Conservation (phyloP, 2,888 invertebrate genomes). For the Chalcis sispes region DNA sequence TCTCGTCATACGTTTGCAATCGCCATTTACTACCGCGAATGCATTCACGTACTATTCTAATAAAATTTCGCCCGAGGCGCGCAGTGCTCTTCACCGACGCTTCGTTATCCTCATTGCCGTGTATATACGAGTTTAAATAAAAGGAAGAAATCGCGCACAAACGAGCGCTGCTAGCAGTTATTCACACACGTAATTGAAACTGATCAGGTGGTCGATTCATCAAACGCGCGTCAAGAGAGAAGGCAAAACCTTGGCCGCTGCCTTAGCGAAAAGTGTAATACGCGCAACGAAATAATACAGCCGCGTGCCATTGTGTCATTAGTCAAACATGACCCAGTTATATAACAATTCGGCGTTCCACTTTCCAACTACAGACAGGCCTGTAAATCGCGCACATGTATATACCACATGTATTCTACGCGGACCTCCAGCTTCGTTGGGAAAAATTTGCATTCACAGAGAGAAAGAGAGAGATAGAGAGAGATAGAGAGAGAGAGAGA, state of each 20-base stretch:
- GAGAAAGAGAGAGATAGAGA: no score
- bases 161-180: no score
- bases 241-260: slow-evolving; percentile 21
- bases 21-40: slow-evolving; percentile 16
- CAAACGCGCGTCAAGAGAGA: background rate
- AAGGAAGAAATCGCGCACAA: background rate
- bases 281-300: no score
- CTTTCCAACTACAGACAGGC: slow-evolving; percentile 11
- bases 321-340: slow-evolving; percentile 41
- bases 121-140: slow-evolving; percentile 3
- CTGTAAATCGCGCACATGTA: no score
- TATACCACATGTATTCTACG: background rate
- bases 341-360: slow-evolving; percentile 41
- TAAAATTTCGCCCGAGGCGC: slow-evolving; percentile 37
- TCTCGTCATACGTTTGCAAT: background rate
- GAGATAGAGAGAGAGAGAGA: no score
- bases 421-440: no score
- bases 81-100: background rate
- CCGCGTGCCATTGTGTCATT: slow-evolving; percentile 18
- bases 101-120: slow-evolving; percentile 37
- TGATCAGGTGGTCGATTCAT: slow-evolving; percentile 48
- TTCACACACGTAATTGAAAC: slow-evolving; percentile 10
- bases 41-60: slow-evolving; percentile 29
- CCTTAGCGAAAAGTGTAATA: no score
- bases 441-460: no score